Evolutionary conservation across 2,113 vertebrate genomes (phyloP), one percentile per base, ranked within the genome.

Genomic region (Ursus arctos): DNA sequence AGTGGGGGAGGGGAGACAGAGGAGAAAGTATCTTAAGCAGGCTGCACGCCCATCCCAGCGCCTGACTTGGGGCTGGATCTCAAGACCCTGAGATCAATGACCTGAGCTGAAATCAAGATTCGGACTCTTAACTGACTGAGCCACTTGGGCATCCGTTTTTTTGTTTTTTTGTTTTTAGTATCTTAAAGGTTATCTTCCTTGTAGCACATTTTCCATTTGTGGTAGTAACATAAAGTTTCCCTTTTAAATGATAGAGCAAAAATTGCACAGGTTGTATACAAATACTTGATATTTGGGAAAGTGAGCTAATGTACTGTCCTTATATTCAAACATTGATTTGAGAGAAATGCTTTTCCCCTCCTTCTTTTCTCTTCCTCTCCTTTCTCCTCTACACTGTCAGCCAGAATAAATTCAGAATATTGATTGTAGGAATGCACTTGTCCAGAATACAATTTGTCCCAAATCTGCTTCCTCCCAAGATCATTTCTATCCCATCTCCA

Each of bases 41-140:
- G 67, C 65, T 69, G 15, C 65, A 4, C 0, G 3, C 33, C 1
- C 1, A 18, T 33, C 67, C 1, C 0, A 0, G 63, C 33, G 28
- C 63, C 31, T n/a, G 67, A 69, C 67, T 69, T 19, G 8, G 67
- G 33, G 16, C 16, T 69, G 67, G 67, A 69, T 69, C 33, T 69
- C 67, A 69, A 18, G 33, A 36, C 16, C 67, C 67, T 69, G 67
- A 69, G 16, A n/a, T 69, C 33, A n/a, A n/a, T 69, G 67, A 69
- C 33, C 16, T 4, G 33, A 69, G 33, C 33, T 18, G 9, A 69
- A 69, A 69, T 69, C 16, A 36, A 69, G 16, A n/a, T 3, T n/a
- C 15, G 33, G 16, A 36, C 18, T 1, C 33, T 36, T 69, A n/a
- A 69, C 33, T 16, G 18, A 69, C 33, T 19, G 67, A n/a, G 33